Evolutionary conservation across 2,797 vertebrate genomes (phyloP).

Genomic region (Craterocephalus amniculus): DNA sequence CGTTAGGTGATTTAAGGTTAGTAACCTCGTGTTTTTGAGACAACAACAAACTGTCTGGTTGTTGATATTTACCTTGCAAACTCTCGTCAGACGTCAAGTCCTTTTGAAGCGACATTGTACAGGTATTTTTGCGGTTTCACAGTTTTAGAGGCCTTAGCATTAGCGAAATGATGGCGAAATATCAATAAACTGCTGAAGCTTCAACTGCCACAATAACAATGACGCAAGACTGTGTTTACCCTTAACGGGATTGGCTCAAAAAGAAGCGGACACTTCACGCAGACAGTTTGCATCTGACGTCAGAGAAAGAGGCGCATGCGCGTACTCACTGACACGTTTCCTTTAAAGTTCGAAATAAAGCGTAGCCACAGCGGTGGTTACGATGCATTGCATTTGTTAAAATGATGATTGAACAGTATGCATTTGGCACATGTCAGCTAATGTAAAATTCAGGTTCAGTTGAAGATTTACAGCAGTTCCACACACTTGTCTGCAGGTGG

Average conservation of each 20-base stretch:
- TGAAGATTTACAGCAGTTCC: slow-evolving; percentile 24
- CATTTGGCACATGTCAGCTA: too few species aligned
- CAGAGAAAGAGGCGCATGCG: neutral
- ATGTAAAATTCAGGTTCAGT: neutral
- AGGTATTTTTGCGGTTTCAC: neutral
- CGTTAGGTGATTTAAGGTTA: neutral
- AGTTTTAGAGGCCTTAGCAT: slow-evolving; percentile 10
- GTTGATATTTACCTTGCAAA: slow-evolving; percentile 79
- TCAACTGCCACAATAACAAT: slow-evolving; percentile 70
- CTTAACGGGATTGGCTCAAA: slow-evolving; percentile 62
- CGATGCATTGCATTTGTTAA: neutral
- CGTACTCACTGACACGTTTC: neutral
- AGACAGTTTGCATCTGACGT: neutral
- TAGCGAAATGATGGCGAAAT: slow-evolving; percentile 49
- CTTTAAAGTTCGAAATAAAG: neutral
- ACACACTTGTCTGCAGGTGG: slow-evolving; percentile 66
- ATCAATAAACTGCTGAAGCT: slow-evolving; percentile 31
- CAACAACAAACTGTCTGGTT: neutral
- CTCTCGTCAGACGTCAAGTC: slow-evolving; percentile 75
- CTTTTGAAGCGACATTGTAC: slow-evolving; percentile 74
- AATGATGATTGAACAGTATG: too few species aligned
- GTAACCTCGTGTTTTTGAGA: slow-evolving; percentile 5
- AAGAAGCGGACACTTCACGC: slow-evolving; percentile 27
- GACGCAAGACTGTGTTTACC: slow-evolving; percentile 78
- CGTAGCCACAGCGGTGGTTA: too few species aligned